These are phyloP conservation scores for Lasius fuliginosus DNA, from an alignment of 2,888 invertebrate species.

Conservation along the genomic window DNA sequence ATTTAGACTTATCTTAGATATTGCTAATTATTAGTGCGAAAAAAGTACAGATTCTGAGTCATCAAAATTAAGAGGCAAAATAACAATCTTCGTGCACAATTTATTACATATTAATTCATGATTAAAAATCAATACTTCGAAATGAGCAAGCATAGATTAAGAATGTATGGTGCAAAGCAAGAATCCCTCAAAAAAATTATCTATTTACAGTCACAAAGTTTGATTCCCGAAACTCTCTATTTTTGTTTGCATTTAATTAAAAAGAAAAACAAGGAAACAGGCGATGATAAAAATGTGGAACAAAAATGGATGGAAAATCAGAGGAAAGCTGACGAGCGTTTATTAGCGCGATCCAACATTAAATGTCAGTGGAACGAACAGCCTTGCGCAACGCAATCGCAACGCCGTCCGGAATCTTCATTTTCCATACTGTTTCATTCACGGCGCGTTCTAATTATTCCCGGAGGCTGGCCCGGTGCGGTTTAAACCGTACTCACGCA, in stretches of 20 bases:
- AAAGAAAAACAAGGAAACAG: neutral
- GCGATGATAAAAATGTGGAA: neutral
- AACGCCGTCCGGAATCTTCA: slow-evolving; percentile 79
- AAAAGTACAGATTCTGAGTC: slow-evolving; percentile 8
- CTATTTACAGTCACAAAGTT: neutral
- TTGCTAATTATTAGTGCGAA: neutral
- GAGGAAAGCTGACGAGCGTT: neutral
- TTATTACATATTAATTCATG: neutral
- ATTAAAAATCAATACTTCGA: neutral
- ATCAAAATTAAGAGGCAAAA: neutral
- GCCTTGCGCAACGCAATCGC: slow-evolving; percentile 75
- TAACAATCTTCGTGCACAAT: neutral
- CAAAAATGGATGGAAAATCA: slow-evolving; percentile 59
- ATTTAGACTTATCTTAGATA: neutral
- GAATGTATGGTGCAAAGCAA: too few species aligned
- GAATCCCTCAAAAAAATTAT: neutral
- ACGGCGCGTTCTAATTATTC: slow-evolving; percentile 81
- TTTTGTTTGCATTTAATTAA: neutral
- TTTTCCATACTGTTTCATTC: slow-evolving; percentile 77
- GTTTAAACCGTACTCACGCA: slow-evolving; percentile 66
- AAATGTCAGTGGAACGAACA: slow-evolving; percentile 26
- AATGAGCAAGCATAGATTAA: neutral
- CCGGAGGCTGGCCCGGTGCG: slow-evolving; percentile 70
- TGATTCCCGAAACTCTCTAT: neutral
- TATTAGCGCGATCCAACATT: slow-evolving; percentile 23